Evolutionary conservation across 2,797 vertebrate genomes (phyloP).

Genomic region (Channallabes apus): DNA sequence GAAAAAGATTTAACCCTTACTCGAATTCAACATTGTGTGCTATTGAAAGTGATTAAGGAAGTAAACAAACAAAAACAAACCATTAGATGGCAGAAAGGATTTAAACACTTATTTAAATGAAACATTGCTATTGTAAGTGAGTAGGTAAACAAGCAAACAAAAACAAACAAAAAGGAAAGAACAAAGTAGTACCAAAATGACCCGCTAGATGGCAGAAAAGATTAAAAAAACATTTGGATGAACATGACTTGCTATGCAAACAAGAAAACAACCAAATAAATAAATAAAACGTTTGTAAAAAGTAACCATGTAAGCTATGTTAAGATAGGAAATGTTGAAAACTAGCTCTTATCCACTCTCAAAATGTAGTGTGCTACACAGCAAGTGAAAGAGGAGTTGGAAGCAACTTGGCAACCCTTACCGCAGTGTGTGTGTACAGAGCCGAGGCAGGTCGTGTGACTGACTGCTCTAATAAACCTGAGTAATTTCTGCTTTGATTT

Average conservation of each 20-base stretch:
- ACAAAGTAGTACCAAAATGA: not conserved
- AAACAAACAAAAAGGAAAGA: not conserved
- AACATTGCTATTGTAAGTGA: too few species aligned
- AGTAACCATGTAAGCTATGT: not conserved
- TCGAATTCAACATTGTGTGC: too few species aligned
- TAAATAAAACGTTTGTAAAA: not conserved
- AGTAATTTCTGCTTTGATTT: not conserved
- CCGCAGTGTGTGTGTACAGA: not conserved
- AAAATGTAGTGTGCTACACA: not conserved
- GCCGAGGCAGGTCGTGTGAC: not conserved
- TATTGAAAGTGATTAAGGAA: not conserved
- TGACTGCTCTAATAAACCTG: not conserved
- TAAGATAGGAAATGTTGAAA: not conserved
- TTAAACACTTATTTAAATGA: too few species aligned
- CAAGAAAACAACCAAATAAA: not conserved
- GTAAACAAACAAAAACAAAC: too few species aligned
- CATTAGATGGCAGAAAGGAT: too few species aligned
- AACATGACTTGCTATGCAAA: not conserved
- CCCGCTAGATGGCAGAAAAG: slow-evolving; percentile 7
- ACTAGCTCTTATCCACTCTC: not conserved
- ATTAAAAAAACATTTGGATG: not conserved
- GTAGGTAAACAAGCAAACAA: too few species aligned
- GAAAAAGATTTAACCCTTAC: not conserved
- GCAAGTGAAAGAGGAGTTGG: not conserved
- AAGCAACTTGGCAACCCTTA: not conserved